phyloP scores from a whole-genome alignment of 1,140 invertebrate species.

The Scaptomyza graminum region DNA sequence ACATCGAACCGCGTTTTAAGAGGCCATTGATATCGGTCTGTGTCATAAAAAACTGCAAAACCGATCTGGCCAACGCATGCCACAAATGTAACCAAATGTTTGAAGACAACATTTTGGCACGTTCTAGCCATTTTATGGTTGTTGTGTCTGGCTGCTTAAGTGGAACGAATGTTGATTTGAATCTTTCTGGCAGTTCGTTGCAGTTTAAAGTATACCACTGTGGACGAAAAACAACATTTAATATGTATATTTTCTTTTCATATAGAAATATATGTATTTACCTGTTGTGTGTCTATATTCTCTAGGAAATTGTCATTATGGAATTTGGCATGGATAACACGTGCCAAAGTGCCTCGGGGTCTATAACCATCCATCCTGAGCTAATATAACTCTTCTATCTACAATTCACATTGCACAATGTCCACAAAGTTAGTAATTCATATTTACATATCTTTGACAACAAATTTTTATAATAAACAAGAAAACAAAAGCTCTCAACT shows the following conservation, averaged over 20 bases:
- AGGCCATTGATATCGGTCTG: conserved; percentile 91
- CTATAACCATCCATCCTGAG: conserved; percentile 57
- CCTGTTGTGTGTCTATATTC: conserved; percentile 86
- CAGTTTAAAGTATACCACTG: conserved; percentile 87
- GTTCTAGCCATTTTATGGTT: conserved; percentile 88
- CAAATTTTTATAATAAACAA: conserved; percentile 19
- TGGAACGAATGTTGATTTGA: conserved; percentile 85
- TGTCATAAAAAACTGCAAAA: conserved; percentile 90
- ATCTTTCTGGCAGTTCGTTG: conserved; percentile 59
- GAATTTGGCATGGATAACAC: conserved; percentile 87
- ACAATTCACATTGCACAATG: conserved; percentile 6
- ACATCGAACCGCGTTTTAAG: conserved; percentile 94
- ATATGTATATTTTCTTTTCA: not conserved
- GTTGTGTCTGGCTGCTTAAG: conserved; percentile 87
- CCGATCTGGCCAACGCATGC: conserved; percentile 87
- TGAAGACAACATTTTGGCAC: conserved; percentile 87
- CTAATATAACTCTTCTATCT: conserved; percentile 2
- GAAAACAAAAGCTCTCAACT: not conserved
- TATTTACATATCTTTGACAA: conserved; percentile 3
- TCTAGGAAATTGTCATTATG: conserved; percentile 86
- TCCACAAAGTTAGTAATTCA: not conserved
- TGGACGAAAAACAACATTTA: too few species aligned
- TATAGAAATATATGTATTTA: conserved; percentile 61
- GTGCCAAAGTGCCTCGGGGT: conserved; percentile 86
- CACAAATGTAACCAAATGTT: conserved; percentile 89